Evolutionary conservation across 2,797 vertebrate genomes (phyloP).

Genomic region (Choloepus didactylus): DNA sequence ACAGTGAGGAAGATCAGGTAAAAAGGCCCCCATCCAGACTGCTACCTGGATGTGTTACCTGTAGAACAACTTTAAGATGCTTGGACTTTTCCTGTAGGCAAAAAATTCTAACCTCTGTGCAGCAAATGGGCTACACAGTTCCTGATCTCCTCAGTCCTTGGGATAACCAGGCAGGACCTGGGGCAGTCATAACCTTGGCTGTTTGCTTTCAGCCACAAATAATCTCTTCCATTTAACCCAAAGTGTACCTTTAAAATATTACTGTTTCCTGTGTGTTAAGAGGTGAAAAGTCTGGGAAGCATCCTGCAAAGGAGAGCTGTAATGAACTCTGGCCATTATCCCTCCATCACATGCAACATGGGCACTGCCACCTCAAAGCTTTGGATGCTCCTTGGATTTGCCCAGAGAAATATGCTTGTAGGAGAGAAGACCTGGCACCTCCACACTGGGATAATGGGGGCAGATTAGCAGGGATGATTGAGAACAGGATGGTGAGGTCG

Average conservation of each 20-base stretch:
- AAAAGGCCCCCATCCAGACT: background rate
- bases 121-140: background rate
- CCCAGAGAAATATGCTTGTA: background rate
- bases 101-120: background rate
- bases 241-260: background rate
- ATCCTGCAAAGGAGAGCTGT: background rate
- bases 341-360: background rate
- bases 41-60: background rate
- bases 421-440: background rate
- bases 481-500: slow-evolving; percentile 13
- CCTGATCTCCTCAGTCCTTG: background rate
- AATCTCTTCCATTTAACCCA: background rate
- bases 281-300: background rate
- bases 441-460: background rate
- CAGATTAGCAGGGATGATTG: background rate
- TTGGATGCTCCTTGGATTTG: background rate
- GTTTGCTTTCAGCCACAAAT: background rate
- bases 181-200: background rate
- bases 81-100: background rate
- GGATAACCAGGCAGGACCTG: background rate
- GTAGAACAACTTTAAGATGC: background rate
- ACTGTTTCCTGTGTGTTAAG: background rate
- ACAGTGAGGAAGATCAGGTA: background rate
- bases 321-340: background rate
- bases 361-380: background rate